Conservation (phyloP, 2,888 invertebrate species). For the Dicroscelio sp. region DNA sequence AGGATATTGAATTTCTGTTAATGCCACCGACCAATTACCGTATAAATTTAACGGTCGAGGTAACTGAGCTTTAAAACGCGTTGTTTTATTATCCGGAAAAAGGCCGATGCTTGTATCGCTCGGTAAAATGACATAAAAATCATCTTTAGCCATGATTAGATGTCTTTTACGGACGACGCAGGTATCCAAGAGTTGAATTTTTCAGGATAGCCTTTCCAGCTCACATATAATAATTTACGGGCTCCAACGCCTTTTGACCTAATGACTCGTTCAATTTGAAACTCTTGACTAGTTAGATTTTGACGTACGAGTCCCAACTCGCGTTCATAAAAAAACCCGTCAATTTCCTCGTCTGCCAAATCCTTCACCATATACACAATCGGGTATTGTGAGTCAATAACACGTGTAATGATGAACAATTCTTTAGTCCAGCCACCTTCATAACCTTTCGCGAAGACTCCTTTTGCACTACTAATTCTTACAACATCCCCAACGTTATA, state of each 20-base stretch:
- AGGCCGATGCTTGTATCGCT: constrained; percentile 12
- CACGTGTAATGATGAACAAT: too few relatives aligned
- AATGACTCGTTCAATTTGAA: constrained; percentile 23
- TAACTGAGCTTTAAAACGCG: neutral
- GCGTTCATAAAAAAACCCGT: constrained; percentile 34
- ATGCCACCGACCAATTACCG: neutral
- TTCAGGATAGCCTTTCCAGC: constrained; percentile 29
- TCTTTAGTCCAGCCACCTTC: too few relatives aligned
- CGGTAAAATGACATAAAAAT: constrained; percentile 7
- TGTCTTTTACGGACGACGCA: neutral
- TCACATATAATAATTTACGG: neutral
- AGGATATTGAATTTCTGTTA: constrained; percentile 8
- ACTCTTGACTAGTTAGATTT: constrained; percentile 6
- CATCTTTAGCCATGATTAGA: constrained; percentile 3
- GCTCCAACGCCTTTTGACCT: neutral
- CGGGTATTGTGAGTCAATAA: too few relatives aligned
- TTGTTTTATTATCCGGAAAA: constrained; percentile 26
- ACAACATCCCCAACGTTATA: too few relatives aligned
- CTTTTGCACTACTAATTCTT: too few relatives aligned
- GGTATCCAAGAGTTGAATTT: constrained; percentile 24
- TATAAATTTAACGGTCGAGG: neutral
- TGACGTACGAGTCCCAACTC: constrained; percentile 44
- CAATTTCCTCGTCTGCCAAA: too few relatives aligned
- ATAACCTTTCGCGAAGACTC: too few relatives aligned
- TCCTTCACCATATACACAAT: too few relatives aligned